Evolutionary conservation across 53 echinoderm and acorn worm genomes (phyloP).

Genomic region (Henricia sp.): DNA sequence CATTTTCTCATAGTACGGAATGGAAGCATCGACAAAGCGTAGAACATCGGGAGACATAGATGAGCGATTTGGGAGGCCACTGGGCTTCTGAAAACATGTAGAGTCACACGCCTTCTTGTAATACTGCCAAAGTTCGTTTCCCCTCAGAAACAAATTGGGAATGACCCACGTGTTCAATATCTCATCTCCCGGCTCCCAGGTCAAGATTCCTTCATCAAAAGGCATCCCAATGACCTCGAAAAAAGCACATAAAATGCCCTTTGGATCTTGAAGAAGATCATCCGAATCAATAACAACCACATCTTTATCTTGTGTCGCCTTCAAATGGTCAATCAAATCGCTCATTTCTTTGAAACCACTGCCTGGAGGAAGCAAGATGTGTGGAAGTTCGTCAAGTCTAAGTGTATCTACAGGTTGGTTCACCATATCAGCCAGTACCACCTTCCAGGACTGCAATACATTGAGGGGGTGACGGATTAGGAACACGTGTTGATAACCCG

Average conservation of each 20-base stretch:
- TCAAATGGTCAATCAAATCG: conserved; percentile 16
- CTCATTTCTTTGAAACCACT: conserved; percentile 40
- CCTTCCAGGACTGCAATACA: conserved; percentile 40
- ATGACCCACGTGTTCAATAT: not conserved
- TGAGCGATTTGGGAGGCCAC: conserved; percentile 15
- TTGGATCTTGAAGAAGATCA: conserved; percentile 17
- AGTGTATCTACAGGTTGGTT: not conserved
- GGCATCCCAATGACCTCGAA: conserved; percentile 25
- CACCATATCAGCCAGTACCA: not conserved
- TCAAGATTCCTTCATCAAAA: conserved; percentile 15
- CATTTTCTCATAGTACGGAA: conserved; percentile 51
- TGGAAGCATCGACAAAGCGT: conserved; percentile 27
- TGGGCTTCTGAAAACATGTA: conserved; percentile 26
- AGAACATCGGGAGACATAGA: conserved; percentile 16
- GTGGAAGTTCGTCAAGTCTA: not conserved
- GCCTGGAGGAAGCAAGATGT: not conserved
- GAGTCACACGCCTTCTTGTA: conserved; percentile 32
- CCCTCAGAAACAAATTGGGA: not conserved
- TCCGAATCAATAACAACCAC: conserved; percentile 33
- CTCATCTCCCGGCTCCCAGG: conserved; percentile 29
- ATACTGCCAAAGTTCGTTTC: not conserved
- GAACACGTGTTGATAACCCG: conserved; percentile 24
- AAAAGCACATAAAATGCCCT: conserved; percentile 5
- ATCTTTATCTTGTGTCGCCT: conserved; percentile 3
- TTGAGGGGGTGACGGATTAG: conserved; percentile 43